Evolutionary conservation across 1,140 invertebrate genomes (phyloP).

Genomic region (Drosophila teissieri): DNA sequence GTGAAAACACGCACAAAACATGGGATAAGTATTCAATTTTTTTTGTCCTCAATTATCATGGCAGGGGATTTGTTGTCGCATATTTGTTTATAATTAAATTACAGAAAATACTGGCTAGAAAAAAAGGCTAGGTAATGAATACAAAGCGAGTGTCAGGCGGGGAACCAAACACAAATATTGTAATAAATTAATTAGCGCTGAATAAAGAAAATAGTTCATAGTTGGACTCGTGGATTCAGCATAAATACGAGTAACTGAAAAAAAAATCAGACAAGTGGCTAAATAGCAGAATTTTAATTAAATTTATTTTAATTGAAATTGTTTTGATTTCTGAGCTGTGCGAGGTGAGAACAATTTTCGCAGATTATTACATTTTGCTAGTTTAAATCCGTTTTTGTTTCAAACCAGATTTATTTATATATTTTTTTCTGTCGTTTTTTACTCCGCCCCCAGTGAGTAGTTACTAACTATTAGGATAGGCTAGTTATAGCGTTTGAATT

Average conservation of each 20-base stretch:
- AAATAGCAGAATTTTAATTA: slow-evolving; percentile 69
- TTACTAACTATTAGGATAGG: slow-evolving; percentile 49
- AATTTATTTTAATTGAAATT: slow-evolving; percentile 77
- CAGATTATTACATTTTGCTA: slow-evolving; percentile 8
- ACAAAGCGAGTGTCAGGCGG: slow-evolving; percentile 21
- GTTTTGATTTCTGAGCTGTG: slow-evolving; percentile 60
- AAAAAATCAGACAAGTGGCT: slow-evolving; percentile 13
- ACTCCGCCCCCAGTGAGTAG: slow-evolving; percentile 4
- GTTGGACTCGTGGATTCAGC: slow-evolving; percentile 30
- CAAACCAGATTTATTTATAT: background rate
- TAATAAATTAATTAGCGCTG: slow-evolving; percentile 80
- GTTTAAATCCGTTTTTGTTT: background rate
- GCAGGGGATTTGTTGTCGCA: slow-evolving; percentile 63
- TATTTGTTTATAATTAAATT: slow-evolving; percentile 83
- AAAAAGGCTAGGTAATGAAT: slow-evolving; percentile 39
- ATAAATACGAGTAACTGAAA: slow-evolving; percentile 3
- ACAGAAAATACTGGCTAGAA: slow-evolving; percentile 48
- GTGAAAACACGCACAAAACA: slow-evolving; percentile 37
- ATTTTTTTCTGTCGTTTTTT: slow-evolving; percentile 1
- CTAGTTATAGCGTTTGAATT: slow-evolving; percentile 35
- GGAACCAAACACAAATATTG: slow-evolving; percentile 65
- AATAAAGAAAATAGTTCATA: slow-evolving; percentile 68
- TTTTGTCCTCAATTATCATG: slow-evolving; percentile 29
- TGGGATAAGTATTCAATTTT: slow-evolving; percentile 43
- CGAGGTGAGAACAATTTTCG: slow-evolving; percentile 7